Conservation (phyloP, 2,888 invertebrate species). For the Philereme transversata region DNA sequence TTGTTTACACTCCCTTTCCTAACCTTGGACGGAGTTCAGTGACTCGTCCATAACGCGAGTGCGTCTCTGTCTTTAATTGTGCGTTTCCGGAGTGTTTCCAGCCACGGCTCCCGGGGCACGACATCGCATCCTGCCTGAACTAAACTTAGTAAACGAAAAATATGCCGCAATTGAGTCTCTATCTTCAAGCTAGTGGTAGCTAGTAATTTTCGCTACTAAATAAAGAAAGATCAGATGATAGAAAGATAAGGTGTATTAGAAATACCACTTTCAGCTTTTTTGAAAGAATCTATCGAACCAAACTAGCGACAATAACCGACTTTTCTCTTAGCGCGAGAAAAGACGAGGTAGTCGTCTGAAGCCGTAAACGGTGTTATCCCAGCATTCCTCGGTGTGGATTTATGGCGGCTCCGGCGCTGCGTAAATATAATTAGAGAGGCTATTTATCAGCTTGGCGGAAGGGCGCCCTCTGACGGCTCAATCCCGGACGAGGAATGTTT, state of each 20-base stretch:
- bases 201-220: too few species aligned
- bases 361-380: constrained; percentile 70
- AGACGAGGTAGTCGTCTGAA: constrained; percentile 50
- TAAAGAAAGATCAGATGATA: too few species aligned
- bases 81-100: constrained; percentile 72
- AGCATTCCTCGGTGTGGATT: constrained; percentile 69
- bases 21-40: constrained; percentile 74
- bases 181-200: constrained; percentile 32
- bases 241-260: too few species aligned
- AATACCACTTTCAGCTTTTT: too few species aligned
- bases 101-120: constrained; percentile 58
- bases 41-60: constrained; percentile 60
- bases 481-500: constrained; percentile 70
- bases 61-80: constrained; percentile 63
- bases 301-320: too few species aligned
- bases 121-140: constrained; percentile 60
- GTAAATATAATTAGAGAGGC: constrained; percentile 83
- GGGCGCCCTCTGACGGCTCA: constrained; percentile 78
- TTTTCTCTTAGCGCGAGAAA: too few species aligned
- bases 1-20: constrained; percentile 65
- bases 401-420: constrained; percentile 77
- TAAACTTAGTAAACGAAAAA: constrained; percentile 44
- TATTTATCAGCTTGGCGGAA: constrained; percentile 80
- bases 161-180: constrained; percentile 42
- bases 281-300: too few species aligned